A percentile compares a stretch with the other conserved stretches of the same genome.
Conservation (phyloP, 2,888 invertebrate genomes). For the Exocentrus adspersus region DNA sequence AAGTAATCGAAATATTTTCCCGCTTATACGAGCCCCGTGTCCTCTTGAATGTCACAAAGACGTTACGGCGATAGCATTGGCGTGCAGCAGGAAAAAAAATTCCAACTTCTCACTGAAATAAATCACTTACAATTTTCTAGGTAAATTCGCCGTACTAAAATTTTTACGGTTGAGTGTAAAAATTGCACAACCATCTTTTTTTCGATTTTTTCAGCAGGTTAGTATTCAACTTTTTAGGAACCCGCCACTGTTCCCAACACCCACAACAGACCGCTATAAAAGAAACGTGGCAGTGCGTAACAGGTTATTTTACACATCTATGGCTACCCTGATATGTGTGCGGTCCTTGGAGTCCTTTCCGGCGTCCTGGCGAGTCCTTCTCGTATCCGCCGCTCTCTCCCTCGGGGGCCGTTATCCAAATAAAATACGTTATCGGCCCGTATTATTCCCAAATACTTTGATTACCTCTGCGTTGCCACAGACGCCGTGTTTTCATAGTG, state of each 20-base stretch:
- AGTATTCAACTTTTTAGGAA: background rate
- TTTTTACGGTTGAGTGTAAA: too few relatives aligned
- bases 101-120: too few relatives aligned
- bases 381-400: constrained; percentile 45
- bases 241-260: constrained; percentile 17
- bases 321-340: constrained; percentile 61
- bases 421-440: constrained; percentile 54
- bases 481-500: constrained; percentile 15
- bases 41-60: constrained; percentile 38
- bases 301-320: constrained; percentile 65
- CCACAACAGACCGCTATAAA: constrained; percentile 45
- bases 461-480: constrained; percentile 46
- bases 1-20: constrained; percentile 49
- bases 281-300: constrained; percentile 58
- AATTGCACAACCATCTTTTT: too few relatives aligned
- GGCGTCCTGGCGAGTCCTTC: constrained; percentile 44
- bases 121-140: too few relatives aligned
- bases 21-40: constrained; percentile 38
- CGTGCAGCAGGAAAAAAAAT: constrained; percentile 10
- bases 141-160: too few relatives aligned
- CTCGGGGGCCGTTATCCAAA: constrained; percentile 56
- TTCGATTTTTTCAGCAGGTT: too few relatives aligned
- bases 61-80: constrained; percentile 20
- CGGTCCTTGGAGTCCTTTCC: constrained; percentile 55
- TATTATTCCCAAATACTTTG: constrained; percentile 47